A percentile compares a stretch with the other conserved stretches of the same genome.
phyloP scores from a whole-genome alignment of 2,797 vertebrate species.

The Amphiprion clarkii region DNA sequence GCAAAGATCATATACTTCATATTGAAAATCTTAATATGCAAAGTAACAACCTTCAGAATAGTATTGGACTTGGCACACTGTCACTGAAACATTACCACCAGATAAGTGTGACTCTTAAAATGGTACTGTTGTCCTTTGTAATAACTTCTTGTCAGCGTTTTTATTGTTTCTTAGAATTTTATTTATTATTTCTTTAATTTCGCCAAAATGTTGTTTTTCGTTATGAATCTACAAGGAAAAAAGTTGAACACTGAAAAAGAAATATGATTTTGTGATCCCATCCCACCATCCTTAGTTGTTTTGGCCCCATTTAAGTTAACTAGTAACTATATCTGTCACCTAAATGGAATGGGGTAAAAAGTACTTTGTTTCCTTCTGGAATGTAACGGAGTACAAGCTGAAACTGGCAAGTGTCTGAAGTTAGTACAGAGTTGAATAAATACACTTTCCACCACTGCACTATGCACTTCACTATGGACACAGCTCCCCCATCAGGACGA shows the following conservation, averaged over 20 bases:
- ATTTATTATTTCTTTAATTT: background rate
- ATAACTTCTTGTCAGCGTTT: background rate
- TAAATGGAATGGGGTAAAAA: background rate
- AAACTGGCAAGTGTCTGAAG: background rate
- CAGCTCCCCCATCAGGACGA: constrained; percentile 72
- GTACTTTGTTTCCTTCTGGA: background rate
- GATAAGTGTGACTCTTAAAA: background rate
- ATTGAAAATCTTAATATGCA: background rate
- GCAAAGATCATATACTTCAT: background rate
- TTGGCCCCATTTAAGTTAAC: background rate
- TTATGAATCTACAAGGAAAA: background rate
- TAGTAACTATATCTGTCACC: background rate
- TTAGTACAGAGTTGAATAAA: constrained; percentile 12
- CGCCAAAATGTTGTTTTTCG: background rate
- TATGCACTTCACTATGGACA: constrained; percentile 51
- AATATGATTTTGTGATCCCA: background rate
- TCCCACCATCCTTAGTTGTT: background rate
- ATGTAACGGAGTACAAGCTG: background rate
- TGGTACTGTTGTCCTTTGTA: background rate
- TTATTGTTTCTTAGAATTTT: background rate
- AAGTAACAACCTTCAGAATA: background rate
- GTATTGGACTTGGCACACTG: background rate
- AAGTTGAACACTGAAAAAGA: background rate
- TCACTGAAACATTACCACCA: background rate
- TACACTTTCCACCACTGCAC: constrained; percentile 15